These are phyloP conservation scores for Drosophila prosaltans DNA, from an alignment of 1,140 invertebrate genomes.

Conservation along the genomic window DNA sequence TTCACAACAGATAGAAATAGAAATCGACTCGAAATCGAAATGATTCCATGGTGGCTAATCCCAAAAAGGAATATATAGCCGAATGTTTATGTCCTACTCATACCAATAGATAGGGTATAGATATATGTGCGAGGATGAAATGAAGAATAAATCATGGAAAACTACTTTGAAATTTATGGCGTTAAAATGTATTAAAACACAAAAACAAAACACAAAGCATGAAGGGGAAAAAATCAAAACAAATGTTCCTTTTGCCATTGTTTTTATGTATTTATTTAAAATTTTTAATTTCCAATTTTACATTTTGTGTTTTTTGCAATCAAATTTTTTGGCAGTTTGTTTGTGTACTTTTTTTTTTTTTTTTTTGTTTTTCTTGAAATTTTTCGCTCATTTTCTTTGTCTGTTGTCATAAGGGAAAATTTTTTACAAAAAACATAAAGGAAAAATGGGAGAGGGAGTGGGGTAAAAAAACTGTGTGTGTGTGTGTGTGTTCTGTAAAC, in stretches of 20 bases:
- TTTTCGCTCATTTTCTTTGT: conserved; percentile 24
- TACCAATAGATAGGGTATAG: no score
- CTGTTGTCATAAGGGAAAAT: conserved; percentile 77
- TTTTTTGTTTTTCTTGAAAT: conserved; percentile 12
- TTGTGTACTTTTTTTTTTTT: conserved; percentile 15
- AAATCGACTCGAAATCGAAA: no score
- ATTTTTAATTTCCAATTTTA: conserved; percentile 65
- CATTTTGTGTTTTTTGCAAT: conserved; percentile 41
- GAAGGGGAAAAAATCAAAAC: conserved; percentile 21
- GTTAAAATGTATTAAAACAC: conserved; percentile 32
- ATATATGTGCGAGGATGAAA: background rate
- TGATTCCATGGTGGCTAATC: no score
- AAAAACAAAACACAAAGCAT: background rate
- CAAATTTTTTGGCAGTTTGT: conserved; percentile 47
- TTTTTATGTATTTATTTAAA: conserved; percentile 73
- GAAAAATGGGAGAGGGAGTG: conserved; percentile 14
- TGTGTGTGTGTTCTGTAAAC: conserved; percentile 23
- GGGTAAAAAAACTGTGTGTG: no score
- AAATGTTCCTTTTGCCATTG: conserved; percentile 39
- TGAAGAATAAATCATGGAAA: conserved; percentile 46
- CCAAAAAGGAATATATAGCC: background rate
- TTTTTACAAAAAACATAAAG: conserved; percentile 40
- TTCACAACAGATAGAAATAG: no score
- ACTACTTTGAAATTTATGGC: conserved; percentile 74
- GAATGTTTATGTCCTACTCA: background rate